Evolutionary conservation across 2,888 invertebrate genomes (phyloP).

Genomic region (Sisyra terminalis): DNA sequence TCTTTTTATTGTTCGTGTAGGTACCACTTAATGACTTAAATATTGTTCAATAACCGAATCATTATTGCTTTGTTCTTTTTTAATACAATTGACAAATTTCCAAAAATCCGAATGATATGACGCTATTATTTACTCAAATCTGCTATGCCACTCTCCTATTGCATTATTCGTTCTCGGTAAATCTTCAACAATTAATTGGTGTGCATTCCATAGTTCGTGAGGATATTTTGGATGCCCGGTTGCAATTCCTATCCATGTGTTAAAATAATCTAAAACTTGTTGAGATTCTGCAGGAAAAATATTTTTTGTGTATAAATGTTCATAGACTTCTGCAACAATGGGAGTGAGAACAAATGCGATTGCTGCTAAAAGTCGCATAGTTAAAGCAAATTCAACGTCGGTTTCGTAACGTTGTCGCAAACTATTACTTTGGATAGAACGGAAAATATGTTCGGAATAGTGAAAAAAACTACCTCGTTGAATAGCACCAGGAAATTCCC

Average conservation of each 20-base stretch:
- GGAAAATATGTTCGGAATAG: slow-evolving; percentile 10
- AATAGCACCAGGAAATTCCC: slow-evolving; percentile 8
- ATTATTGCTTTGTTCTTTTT: too few species aligned
- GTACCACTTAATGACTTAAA: too few species aligned
- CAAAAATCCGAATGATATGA: too few species aligned
- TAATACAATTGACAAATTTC: too few species aligned
- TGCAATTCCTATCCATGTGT: slow-evolving; percentile 11
- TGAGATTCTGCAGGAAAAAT: slow-evolving; percentile 3
- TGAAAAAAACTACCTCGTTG: slow-evolving; percentile 12
- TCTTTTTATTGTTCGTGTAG: too few species aligned
- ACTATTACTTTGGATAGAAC: slow-evolving; percentile 10
- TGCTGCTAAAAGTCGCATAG: slow-evolving; percentile 10
- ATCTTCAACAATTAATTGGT: slow-evolving; percentile 5
- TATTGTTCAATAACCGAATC: too few species aligned
- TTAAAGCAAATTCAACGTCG: slow-evolving; percentile 11
- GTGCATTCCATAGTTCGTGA: slow-evolving; percentile 9
- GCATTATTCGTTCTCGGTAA: slow-evolving; percentile 10
- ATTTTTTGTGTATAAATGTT: slow-evolving; percentile 6
- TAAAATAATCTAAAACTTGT: slow-evolving; percentile 9
- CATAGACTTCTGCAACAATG: slow-evolving; percentile 6
- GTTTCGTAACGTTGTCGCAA: slow-evolving; percentile 8
- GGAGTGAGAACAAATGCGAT: slow-evolving; percentile 12
- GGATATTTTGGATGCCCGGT: slow-evolving; percentile 9
- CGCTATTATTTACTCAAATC: too few species aligned
- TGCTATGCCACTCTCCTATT: too few species aligned